Percentiles rank a stretch among this genome's conserved stretches.
phyloP scores from a whole-genome alignment of 1,140 invertebrate genomes.

The Caenorhabditis latens region DNA sequence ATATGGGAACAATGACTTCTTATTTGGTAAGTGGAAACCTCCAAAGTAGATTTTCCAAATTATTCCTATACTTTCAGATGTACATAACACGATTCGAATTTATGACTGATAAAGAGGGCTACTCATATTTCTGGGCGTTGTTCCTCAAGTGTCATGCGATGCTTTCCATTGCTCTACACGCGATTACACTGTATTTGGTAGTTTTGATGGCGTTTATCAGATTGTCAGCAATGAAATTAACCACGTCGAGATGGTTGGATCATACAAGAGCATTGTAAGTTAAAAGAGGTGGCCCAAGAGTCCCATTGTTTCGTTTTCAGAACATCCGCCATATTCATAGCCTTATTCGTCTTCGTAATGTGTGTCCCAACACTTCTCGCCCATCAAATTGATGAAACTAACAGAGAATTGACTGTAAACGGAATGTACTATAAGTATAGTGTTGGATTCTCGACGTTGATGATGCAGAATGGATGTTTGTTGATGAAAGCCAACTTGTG shows the following conservation, averaged over 20 bases:
- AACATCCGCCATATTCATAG: constrained; percentile 56
- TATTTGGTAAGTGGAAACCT: constrained; percentile 67
- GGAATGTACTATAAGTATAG: constrained; percentile 44
- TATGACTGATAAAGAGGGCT: constrained; percentile 57
- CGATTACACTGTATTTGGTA: constrained; percentile 71
- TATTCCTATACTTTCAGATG: constrained; percentile 66
- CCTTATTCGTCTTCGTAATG: constrained; percentile 64
- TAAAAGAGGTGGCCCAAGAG: background rate
- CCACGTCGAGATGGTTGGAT: constrained; percentile 69
- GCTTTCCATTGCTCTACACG: constrained; percentile 71
- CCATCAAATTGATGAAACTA: constrained; percentile 63
- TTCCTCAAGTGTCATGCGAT: constrained; percentile 69
- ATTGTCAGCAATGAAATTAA: constrained; percentile 64
- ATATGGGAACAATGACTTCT: constrained; percentile 72
- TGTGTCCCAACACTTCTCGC: constrained; percentile 69
- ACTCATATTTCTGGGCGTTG: constrained; percentile 60
- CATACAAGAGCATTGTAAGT: constrained; percentile 67
- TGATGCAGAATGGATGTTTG: constrained; percentile 65
- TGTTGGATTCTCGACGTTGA: constrained; percentile 62
- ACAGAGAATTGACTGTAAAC: background rate
- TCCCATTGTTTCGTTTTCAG: background rate
- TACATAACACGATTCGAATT: constrained; percentile 72
- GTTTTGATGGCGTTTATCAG: constrained; percentile 73
- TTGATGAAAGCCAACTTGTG: constrained; percentile 69
- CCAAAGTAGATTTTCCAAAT: background rate